Evolutionary conservation across 2,888 invertebrate genomes (phyloP).

Genomic region (Aleiodes leptofemur): DNA sequence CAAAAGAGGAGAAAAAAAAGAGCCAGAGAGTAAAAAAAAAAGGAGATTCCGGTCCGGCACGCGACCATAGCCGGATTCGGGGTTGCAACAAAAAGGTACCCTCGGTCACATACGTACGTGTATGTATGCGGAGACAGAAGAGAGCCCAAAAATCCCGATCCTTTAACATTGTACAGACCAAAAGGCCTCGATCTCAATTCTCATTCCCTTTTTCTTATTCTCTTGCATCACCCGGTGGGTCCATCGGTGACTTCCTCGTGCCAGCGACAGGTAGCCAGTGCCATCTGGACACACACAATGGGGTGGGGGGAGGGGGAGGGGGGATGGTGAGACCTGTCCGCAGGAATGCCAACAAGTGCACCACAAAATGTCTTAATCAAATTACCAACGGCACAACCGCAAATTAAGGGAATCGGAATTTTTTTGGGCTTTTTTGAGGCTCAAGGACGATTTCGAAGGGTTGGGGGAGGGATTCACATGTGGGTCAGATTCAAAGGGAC

Average conservation of each 20-base stretch:
- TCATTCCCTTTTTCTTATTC: conserved; percentile 45
- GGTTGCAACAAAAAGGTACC: conserved; percentile 71
- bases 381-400: background rate
- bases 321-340: conserved; percentile 52
- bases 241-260: conserved; percentile 51
- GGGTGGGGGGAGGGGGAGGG: conserved; percentile 63
- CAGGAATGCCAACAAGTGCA: conserved; percentile 12
- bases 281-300: conserved; percentile 53
- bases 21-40: conserved; percentile 48
- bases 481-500: conserved; percentile 72
- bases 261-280: conserved; percentile 61
- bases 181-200: conserved; percentile 45
- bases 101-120: conserved; percentile 49
- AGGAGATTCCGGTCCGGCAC: conserved; percentile 71
- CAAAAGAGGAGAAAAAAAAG: conserved; percentile 14
- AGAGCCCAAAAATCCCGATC: conserved; percentile 36
- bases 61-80: conserved; percentile 66
- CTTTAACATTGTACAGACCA: conserved; percentile 9
- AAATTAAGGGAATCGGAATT: background rate
- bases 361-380: conserved; percentile 20
- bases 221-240: conserved; percentile 22
- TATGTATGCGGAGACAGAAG: conserved; percentile 44
- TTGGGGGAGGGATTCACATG: conserved; percentile 50
- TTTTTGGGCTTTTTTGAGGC: background rate
- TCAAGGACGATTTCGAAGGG: conserved; percentile 3